Evolutionary conservation across 1,140 invertebrate genomes (phyloP).

Genomic region (Frieseomelitta varia): DNA sequence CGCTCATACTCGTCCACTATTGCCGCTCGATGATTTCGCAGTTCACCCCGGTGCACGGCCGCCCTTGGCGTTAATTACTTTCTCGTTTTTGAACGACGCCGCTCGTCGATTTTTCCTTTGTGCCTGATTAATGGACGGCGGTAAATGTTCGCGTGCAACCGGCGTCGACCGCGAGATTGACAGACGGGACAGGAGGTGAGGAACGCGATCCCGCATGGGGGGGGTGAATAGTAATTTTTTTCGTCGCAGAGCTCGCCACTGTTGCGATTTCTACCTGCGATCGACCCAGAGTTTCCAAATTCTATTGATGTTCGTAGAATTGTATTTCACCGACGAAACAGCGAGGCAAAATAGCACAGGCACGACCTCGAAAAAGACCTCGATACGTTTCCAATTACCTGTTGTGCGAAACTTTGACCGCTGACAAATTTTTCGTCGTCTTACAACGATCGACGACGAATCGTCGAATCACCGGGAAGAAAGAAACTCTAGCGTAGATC

Average conservation of each 20-base stretch:
- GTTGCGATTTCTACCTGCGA: not conserved
- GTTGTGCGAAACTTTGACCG: too few species aligned
- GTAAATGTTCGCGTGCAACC: constrained; percentile 22
- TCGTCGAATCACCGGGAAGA: not conserved
- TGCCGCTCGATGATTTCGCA: constrained; percentile 25
- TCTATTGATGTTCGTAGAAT: not conserved
- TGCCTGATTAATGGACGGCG: constrained; percentile 39
- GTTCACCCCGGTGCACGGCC: not conserved
- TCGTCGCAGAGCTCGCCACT: not conserved
- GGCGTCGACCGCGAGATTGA: constrained; percentile 17
- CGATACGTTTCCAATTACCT: too few species aligned
- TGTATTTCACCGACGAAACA: not conserved
- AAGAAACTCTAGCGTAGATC: not conserved
- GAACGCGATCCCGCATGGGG: too few species aligned
- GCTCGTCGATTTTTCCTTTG: constrained; percentile 36
- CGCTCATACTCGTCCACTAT: not conserved
- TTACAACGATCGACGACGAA: not conserved
- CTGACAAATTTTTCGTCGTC: not conserved
- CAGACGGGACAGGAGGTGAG: not conserved
- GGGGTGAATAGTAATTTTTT: constrained; percentile 13
- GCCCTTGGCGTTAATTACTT: constrained; percentile 41
- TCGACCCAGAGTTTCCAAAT: not conserved
- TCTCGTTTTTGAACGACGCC: constrained; percentile 26
- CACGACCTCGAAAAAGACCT: too few species aligned
- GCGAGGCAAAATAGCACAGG: too few species aligned